Conservation (phyloP, 1,140 invertebrate genomes). For the Cataglyphis hispanica region DNA sequence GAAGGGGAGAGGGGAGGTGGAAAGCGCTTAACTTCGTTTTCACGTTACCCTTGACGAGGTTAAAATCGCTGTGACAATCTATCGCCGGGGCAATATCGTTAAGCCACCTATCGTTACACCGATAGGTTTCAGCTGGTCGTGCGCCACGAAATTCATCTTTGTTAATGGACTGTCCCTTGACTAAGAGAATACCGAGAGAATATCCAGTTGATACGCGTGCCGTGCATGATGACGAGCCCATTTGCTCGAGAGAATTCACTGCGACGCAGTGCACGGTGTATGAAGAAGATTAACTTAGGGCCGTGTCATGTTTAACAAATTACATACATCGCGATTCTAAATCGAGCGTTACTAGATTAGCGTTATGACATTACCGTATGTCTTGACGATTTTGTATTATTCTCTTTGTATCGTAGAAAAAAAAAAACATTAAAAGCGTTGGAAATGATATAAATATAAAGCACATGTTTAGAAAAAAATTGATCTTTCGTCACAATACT, state of each 20-base stretch:
- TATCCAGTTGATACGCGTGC: conserved; percentile 9
- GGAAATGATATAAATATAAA: not conserved
- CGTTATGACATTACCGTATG: not conserved
- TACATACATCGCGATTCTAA: not conserved
- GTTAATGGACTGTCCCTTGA: conserved; percentile 54
- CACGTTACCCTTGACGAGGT: conserved; percentile 75
- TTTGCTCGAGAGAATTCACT: conserved; percentile 6
- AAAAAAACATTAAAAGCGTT: not conserved
- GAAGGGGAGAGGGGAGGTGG: conserved; percentile 32
- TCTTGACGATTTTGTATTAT: not conserved
- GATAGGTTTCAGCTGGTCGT: conserved; percentile 57
- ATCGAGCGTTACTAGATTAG: not conserved
- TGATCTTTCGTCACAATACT: not conserved
- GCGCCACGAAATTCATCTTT: conserved; percentile 43
- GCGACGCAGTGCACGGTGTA: not conserved
- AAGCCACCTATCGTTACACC: conserved; percentile 66
- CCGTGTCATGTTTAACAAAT: not conserved
- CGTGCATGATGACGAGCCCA: not conserved
- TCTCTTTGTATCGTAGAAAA: not conserved
- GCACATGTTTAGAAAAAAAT: not conserved
- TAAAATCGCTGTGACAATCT: conserved; percentile 74
- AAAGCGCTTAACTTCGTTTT: conserved; percentile 74
- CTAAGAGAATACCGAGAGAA: conserved; percentile 30
- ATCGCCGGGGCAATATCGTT: conserved; percentile 70
- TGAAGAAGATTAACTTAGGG: conserved; percentile 15